Percentiles rank a stretch among this genome's conserved stretches.
Conservation (phyloP, 2,113 vertebrate species). For the Zapornia atra region DNA sequence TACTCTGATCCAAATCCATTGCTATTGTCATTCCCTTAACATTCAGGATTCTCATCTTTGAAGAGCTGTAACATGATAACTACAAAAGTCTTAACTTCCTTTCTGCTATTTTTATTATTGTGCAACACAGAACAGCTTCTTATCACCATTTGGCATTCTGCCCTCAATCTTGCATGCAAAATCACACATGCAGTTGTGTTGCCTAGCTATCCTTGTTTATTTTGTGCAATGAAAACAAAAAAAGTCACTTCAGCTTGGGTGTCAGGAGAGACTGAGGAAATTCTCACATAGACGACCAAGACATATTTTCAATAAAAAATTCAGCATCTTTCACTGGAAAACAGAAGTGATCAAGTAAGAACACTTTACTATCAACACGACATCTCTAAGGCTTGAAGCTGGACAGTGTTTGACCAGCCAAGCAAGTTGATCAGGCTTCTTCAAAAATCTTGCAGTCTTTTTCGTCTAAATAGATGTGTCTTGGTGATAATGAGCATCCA, state of each 20-base stretch:
- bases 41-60: not conserved
- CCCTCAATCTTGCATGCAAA: not conserved
- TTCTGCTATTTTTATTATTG: not conserved
- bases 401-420: not conserved
- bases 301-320: not conserved
- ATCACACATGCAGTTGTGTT: not conserved
- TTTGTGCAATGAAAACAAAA: not conserved
- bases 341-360: not conserved
- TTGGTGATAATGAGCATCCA: rapidly evolving
- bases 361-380: not conserved
- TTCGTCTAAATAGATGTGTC: not conserved
- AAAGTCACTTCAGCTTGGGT: not conserved
- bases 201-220: not conserved
- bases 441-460: not conserved
- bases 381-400: not conserved
- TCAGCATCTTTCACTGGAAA: not conserved
- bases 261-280: not conserved
- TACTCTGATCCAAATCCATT: not conserved
- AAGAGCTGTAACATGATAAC: not conserved
- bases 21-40: not conserved
- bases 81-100: not conserved
- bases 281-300: not conserved
- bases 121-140: not conserved
- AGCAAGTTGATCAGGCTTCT: not conserved
- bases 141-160: not conserved